Evolutionary conservation across 64 coral and sea anemone genomes (phyloP).

Genomic region (Cladopsammia gracilis): DNA sequence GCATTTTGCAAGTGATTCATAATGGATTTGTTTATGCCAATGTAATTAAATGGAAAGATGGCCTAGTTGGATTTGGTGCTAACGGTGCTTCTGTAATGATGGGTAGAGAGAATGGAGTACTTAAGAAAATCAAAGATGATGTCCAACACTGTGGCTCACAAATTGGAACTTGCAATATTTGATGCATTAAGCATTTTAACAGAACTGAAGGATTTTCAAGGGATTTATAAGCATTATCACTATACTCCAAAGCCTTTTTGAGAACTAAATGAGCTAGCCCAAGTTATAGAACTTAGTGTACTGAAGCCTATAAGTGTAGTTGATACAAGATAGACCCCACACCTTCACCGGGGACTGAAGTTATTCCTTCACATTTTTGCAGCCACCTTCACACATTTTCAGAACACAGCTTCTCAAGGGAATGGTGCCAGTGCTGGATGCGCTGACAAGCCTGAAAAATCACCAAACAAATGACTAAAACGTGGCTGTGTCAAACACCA

Average conservation of each 20-base stretch:
- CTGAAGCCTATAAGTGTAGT: constrained; percentile 44
- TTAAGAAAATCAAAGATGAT: constrained; percentile 59
- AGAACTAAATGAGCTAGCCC: constrained; percentile 52
- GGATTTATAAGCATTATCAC: constrained; percentile 57
- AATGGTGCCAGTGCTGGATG: constrained; percentile 48
- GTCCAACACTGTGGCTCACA: constrained; percentile 52
- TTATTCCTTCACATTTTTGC: constrained; percentile 42
- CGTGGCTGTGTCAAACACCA: too few relatives aligned
- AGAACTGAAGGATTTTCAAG: constrained; percentile 56
- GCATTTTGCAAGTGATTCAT: constrained; percentile 25
- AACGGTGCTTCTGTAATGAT: constrained; percentile 55
- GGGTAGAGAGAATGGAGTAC: constrained; percentile 50
- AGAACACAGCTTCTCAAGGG: constrained; percentile 34
- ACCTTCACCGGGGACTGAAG: constrained; percentile 34
- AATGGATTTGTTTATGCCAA: constrained; percentile 34
- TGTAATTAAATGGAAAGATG: constrained; percentile 49
- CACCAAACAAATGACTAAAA: constrained; percentile 46
- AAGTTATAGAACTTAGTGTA: constrained; percentile 59
- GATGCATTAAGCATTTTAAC: constrained; percentile 59
- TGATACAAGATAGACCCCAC: constrained; percentile 42
- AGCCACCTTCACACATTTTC: constrained; percentile 51
- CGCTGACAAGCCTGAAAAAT: constrained; percentile 38
- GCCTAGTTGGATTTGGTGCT: constrained; percentile 43
- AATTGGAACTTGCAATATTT: constrained; percentile 54
- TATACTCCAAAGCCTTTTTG: constrained; percentile 40